Conservation (phyloP, 2,113 vertebrate genomes). For the Muscicapa adusta region DNA sequence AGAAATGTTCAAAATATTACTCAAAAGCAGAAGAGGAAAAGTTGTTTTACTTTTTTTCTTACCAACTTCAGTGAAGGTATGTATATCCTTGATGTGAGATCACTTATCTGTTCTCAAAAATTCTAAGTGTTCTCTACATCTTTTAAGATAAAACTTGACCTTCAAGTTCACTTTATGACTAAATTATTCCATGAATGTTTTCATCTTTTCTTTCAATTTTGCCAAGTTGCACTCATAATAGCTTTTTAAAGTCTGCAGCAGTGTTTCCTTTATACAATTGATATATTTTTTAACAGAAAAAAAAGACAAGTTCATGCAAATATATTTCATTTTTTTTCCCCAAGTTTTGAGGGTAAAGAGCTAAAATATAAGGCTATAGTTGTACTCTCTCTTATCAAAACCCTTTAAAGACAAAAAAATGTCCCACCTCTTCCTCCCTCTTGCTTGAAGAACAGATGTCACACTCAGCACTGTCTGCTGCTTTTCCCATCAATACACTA, state of each 20-base stretch:
- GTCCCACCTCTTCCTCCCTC: not conserved
- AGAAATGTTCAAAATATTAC: constrained; percentile 18
- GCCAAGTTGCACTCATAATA: not conserved
- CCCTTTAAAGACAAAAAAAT: not conserved
- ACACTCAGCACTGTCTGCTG: not conserved
- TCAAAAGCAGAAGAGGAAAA: constrained; percentile 34
- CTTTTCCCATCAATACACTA: not conserved
- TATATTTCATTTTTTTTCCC: not conserved
- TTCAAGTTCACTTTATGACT: constrained; percentile 32
- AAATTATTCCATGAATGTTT: constrained; percentile 10
- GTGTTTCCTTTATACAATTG: not conserved
- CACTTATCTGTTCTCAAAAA: constrained; percentile 9
- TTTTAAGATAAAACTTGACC: constrained; percentile 44
- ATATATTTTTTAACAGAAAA: not conserved
- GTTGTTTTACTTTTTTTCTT: not conserved
- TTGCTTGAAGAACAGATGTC: not conserved
- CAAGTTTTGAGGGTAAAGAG: not conserved
- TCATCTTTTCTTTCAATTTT: constrained; percentile 16
- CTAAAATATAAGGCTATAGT: not conserved
- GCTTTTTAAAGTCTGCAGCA: not conserved
- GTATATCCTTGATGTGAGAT: not conserved
- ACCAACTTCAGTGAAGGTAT: not conserved
- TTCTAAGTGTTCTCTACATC: not conserved
- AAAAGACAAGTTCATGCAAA: not conserved
- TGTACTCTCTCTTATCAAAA: not conserved